phyloP scores from a whole-genome alignment of 2,797 vertebrate genomes.

The Danionella dracula region DNA sequence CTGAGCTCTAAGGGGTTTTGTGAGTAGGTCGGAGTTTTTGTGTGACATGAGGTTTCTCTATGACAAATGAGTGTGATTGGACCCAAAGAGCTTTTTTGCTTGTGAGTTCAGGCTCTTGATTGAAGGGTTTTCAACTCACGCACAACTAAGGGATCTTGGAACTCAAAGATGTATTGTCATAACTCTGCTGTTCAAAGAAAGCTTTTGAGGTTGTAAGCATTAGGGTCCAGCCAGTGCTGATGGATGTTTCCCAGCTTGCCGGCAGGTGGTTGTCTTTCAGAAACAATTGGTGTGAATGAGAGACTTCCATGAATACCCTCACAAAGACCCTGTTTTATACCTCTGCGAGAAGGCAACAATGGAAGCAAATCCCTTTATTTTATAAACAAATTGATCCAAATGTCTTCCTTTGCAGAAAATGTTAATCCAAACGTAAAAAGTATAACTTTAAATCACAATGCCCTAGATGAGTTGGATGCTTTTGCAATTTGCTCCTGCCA shows the following conservation, averaged over 20 bases:
- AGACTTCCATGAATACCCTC: not conserved
- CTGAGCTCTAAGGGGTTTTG: not conserved
- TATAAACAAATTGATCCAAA: conserved; percentile 38
- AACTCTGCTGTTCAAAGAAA: conserved; percentile 1
- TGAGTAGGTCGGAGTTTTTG: not conserved
- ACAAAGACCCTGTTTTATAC: not conserved
- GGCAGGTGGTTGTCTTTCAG: conserved; percentile 70
- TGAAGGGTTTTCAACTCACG: not conserved
- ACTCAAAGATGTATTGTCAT: not conserved
- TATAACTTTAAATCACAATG: conserved; percentile 28
- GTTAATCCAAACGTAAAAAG: conserved; percentile 12
- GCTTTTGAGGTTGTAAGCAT: not conserved
- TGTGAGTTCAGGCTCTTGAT: not conserved
- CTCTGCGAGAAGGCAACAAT: not conserved
- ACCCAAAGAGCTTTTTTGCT: not conserved
- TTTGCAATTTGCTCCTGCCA: too few relatives aligned
- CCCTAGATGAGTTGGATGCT: too few relatives aligned
- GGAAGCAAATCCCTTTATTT: not conserved
- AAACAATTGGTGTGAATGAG: conserved; percentile 49
- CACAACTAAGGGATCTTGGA: too few relatives aligned
- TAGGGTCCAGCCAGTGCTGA: not conserved
- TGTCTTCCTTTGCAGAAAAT: conserved; percentile 33
- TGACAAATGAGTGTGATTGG: not conserved
- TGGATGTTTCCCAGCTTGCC: conserved; percentile 57
- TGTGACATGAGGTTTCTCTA: not conserved